Evolutionary conservation across 1,140 invertebrate species (phyloP), one percentile per base, ranked within the genome.

Genomic region (Monomorium pharaonis): DNA sequence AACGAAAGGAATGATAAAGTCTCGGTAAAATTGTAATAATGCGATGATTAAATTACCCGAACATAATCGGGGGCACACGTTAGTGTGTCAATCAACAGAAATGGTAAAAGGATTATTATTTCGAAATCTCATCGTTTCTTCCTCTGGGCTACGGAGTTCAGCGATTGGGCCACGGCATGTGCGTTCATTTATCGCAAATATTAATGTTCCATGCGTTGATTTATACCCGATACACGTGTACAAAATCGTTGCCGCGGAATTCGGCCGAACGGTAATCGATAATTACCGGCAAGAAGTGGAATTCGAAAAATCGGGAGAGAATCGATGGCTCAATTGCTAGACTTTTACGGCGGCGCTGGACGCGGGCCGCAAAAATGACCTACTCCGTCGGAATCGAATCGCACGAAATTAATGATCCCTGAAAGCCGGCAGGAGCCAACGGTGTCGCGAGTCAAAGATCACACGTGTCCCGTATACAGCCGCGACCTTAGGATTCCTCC

Each of bases 381-480:
- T n/a, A 47, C n/a, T 21, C 33, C 47, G 63, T n/a, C 37, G 51
- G 77, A 47, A 44, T 75, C 56, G 30, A 67, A 87, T 88, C 54
- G 47, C 86, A 27, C 10, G 65, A 67, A 87, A 78, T 88, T 87
- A 88, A 88, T 60, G 78, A 87, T 62, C 86, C 87, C 80, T 87
- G 86, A 84, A 87, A 70, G 9, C 37, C 47, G 10, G 49, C 12
- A 42, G 27, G 21, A 63, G 51, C 37, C 51, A 49, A 74, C 74
- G 65, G 81, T 62, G 83, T 74, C 49, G 44, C 56, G 27, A 60
- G 62, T 80, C 63, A 58, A 44, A 42, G 47, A n/a, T 63, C 62
- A 47, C 60, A 56, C 24, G 51, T 18, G 63, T 12, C 16, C 30
- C 30, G 58, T 12, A 63, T 30, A 9, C 27, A 42, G 14, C 14